Percentiles rank a stretch among this genome's conserved stretches.
Conservation (phyloP, 37 sponge, comb jelly and placozoan species). For the Beroe forskalii region DNA sequence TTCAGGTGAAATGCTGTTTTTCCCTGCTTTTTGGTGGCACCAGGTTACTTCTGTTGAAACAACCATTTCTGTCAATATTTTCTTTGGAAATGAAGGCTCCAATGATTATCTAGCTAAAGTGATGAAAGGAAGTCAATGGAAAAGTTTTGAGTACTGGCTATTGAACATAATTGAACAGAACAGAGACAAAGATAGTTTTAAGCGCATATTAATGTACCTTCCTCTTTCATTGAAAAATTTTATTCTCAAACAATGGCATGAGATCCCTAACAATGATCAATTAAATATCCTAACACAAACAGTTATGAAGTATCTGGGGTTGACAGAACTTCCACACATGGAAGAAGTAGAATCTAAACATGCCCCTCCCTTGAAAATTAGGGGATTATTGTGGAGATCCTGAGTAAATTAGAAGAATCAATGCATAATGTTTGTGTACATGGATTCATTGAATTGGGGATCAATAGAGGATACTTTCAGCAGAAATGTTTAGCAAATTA, state of each 20-base stretch:
- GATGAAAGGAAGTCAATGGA: not conserved
- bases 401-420: too few relatives aligned
- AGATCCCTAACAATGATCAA: not conserved
- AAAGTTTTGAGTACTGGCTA: not conserved
- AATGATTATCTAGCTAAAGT: not conserved
- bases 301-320: not conserved
- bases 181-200: not conserved
- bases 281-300: not conserved
- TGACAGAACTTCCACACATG: not conserved
- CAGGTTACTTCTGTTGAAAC: not conserved
- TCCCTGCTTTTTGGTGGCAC: constrained; percentile 33
- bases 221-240: not conserved
- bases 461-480: too few relatives aligned
- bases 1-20: constrained; percentile 11
- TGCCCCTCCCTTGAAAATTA: not conserved
- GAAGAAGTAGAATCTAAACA: not conserved
- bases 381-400: constrained; percentile 9
- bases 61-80: not conserved
- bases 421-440: too few relatives aligned
- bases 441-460: too few relatives aligned
- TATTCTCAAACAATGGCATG: constrained; percentile 1
- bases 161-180: constrained; percentile 33
- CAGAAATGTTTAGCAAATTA: too few relatives aligned
- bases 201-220: not conserved
- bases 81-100: constrained; percentile 5